These are phyloP conservation scores for Ophion ventricosus DNA, from an alignment of 2,888 invertebrate genomes.

Conservation along the genomic window DNA sequence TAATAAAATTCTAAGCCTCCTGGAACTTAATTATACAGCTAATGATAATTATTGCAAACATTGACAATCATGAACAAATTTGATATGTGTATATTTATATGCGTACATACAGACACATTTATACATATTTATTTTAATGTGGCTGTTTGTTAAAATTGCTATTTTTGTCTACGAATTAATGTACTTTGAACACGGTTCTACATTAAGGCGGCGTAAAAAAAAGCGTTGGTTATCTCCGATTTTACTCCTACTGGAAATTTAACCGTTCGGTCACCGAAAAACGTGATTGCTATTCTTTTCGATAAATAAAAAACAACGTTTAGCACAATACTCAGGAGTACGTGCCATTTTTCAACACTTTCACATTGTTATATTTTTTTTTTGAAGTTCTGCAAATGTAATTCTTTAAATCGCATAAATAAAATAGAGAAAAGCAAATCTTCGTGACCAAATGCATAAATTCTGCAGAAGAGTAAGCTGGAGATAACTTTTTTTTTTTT, in stretches of 20 bases:
- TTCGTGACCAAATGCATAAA: background rate
- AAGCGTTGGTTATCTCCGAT: background rate
- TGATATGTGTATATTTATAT: background rate
- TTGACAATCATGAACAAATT: background rate
- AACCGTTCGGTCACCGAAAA: background rate
- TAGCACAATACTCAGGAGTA: background rate
- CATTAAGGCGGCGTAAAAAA: background rate
- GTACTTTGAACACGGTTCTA: conserved; percentile 37
- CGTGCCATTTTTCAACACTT: background rate
- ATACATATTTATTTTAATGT: conserved; percentile 44
- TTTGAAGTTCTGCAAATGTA: background rate
- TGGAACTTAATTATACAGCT: too few relatives aligned
- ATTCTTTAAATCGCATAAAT: background rate
- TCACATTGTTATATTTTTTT: background rate
- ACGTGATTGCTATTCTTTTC: background rate
- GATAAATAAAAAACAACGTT: background rate
- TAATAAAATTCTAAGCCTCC: background rate
- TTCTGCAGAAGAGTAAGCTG: background rate
- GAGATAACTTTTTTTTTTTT: background rate
- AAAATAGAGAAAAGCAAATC: background rate
- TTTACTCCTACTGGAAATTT: background rate
- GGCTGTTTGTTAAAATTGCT: conserved; percentile 58
- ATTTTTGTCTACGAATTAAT: conserved; percentile 55
- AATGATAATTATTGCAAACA: background rate
- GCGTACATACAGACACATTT: background rate